Conservation (phyloP, 2,797 vertebrate genomes). For the Echiichthys vipera region DNA sequence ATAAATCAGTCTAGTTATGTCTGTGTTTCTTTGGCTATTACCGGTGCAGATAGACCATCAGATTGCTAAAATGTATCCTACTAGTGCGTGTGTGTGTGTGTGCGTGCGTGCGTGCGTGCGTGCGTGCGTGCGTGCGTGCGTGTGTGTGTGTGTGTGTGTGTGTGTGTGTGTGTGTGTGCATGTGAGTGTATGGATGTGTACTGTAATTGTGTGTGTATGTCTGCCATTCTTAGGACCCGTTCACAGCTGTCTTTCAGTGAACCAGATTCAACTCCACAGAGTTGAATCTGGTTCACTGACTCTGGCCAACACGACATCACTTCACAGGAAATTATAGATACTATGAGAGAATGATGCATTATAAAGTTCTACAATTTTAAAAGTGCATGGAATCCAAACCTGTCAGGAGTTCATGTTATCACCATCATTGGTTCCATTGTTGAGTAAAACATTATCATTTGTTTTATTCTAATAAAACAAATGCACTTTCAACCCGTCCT, state of each 20-base stretch:
- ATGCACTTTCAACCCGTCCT: not conserved
- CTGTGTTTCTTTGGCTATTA: slow-evolving; percentile 58
- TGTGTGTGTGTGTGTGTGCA: not conserved
- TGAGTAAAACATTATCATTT: not conserved
- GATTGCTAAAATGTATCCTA: slow-evolving; percentile 41
- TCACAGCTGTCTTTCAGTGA: slow-evolving; percentile 15
- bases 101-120: slow-evolving; percentile 7
- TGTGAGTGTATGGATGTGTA: not conserved
- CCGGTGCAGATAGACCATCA: slow-evolving; percentile 75
- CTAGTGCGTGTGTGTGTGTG: not conserved
- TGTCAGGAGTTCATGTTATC: not conserved
- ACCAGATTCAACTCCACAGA: slow-evolving; percentile 10
- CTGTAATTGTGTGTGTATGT: slow-evolving; percentile 16
- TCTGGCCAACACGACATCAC: not conserved
- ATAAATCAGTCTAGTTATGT: slow-evolving; percentile 41
- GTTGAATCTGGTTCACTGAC: slow-evolving; percentile 14
- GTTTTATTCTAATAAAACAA: too few species aligned
- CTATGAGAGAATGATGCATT: not conserved
- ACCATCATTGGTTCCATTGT: not conserved
- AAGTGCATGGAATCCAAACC: not conserved
- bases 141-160: slow-evolving; percentile 6
- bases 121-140: slow-evolving; percentile 2
- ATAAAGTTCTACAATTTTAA: not conserved
- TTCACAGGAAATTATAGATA: slow-evolving; percentile 3
- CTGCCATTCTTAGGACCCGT: slow-evolving; percentile 19